phyloP scores from a whole-genome alignment of 2,113 vertebrate genomes.

The Nesoenas mayeri region DNA sequence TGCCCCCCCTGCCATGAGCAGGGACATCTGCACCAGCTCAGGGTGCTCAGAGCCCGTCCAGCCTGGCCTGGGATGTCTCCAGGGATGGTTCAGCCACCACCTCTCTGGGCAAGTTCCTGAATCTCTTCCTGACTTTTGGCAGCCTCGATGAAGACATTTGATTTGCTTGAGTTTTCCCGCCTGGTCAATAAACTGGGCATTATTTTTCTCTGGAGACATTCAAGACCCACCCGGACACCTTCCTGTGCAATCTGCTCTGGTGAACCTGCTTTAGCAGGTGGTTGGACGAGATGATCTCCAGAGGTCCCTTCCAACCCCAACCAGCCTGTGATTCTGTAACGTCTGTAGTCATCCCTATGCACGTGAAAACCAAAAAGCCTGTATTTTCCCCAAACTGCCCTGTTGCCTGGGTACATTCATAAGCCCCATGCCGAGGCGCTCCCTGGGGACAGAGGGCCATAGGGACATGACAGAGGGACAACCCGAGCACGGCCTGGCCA shows the following conservation, averaged over 20 bases:
- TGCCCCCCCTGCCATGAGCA: no score
- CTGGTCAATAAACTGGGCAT: rapidly evolving
- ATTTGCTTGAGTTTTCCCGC: neutral
- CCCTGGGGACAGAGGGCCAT: neutral
- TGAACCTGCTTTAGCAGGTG: no score
- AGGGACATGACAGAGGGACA: neutral
- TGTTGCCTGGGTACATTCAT: rapidly evolving
- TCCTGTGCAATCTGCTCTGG: no score
- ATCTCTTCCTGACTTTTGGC: neutral
- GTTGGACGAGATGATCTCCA: no score
- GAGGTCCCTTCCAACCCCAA: no score
- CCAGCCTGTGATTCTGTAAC: no score
- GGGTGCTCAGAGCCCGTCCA: no score
- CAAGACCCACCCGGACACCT: no score
- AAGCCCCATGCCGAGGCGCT: neutral
- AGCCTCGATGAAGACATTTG: rapidly evolving
- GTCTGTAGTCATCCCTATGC: neutral
- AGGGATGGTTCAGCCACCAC: no score
- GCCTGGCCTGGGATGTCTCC: no score
- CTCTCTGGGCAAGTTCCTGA: neutral
- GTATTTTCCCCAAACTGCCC: neutral
- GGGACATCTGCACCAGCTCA: no score
- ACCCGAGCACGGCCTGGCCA: rapidly evolving
- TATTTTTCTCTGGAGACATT: no score
- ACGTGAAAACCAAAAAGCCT: neutral